Base-by-base conservation (phyloP, 2,797 vertebrate species). In the Sebastolobus alascanus region DNA sequence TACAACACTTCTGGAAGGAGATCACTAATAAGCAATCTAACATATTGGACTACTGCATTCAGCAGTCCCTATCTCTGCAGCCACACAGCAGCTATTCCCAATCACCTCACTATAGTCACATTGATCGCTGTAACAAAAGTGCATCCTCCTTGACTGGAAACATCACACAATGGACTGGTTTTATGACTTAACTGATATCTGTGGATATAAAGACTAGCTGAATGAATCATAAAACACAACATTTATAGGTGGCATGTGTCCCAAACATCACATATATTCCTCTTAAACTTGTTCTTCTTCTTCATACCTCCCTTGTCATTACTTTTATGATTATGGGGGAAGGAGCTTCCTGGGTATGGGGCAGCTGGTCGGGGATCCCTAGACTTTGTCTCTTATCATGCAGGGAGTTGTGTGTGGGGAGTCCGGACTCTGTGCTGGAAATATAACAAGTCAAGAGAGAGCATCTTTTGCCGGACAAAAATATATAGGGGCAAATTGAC, bases 21-120 rank as follows among this genome's bases (percentile, higher is more conserved):
- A 80, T 85, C 68, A 78, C 80, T 77, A 90, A 89, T 84, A 84
- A 85, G 75, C 82, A 77, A 84, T 87, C 54, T 75, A 83, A 79
- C 76, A 77, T 84, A 82, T 77, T 90, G 80, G 73, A 83, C 60
- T 4, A 6, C 52, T 68, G 66, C 65, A 58, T 37, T 75, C 54
- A 72, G 55, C 27, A 76, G 52, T 25, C 16, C 8, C 18, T 29
- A 8, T 81, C 68, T 64, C 59, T 72, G 43, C 68, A 35, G 50
- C 46, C 33, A 13, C 10, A 46, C 10, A 38, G 37, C 12, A 22
- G 27, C 77, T 68, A 16, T 38, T 80, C 60, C 33, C 71, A 46
- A 13, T 75, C 38, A 33, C 61, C 40, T 67, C 55, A 31, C 31
- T 29, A 4, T 18, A 66, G 59, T 31, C 64, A 46, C 59, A 46